A percentile compares a stretch with the other conserved stretches of the same genome.
phyloP scores from a whole-genome alignment of 2,797 vertebrate species.

The Enteromius treurensis region DNA sequence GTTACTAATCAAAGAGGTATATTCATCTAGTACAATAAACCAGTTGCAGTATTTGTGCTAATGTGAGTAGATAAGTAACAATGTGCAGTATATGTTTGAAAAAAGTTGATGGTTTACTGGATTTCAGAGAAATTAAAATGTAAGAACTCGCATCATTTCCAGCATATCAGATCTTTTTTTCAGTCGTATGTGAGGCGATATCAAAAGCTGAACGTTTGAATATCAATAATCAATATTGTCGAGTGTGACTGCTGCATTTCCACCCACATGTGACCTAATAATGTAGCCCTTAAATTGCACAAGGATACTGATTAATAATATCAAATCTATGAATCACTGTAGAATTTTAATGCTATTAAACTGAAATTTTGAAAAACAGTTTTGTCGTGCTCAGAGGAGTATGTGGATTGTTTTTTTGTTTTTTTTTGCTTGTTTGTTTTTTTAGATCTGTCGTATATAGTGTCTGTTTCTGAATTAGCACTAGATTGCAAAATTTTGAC shows the following conservation, averaged over 20 bases:
- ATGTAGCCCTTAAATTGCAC: slow-evolving; percentile 10
- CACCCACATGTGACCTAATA: not conserved
- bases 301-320: slow-evolving; percentile 14
- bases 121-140: slow-evolving; percentile 40
- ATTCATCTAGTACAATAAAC: slow-evolving; percentile 32
- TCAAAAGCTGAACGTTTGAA: slow-evolving; percentile 1
- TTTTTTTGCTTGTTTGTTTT: too few relatives aligned
- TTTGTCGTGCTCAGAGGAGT: slow-evolving; percentile 7
- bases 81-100: slow-evolving; percentile 51
- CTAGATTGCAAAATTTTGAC: not conserved
- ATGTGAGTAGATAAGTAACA: slow-evolving; percentile 52
- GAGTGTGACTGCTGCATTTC: slow-evolving; percentile 14
- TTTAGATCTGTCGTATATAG: not conserved
- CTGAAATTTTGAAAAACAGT: not conserved
- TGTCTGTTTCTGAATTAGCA: not conserved
- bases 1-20: slow-evolving; percentile 20
- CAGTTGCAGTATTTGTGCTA: slow-evolving; percentile 55
- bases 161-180: not conserved
- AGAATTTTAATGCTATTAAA: slow-evolving; percentile 28
- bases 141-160: slow-evolving; percentile 16
- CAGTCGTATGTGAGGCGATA: not conserved
- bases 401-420: not conserved
- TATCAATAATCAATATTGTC: slow-evolving; percentile 7
- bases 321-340: slow-evolving; percentile 22
- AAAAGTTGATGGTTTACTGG: slow-evolving; percentile 49